Evolutionary conservation across 2,888 invertebrate species (phyloP), one percentile per base, ranked within the genome.

Genomic region (Megamerina dolium): DNA sequence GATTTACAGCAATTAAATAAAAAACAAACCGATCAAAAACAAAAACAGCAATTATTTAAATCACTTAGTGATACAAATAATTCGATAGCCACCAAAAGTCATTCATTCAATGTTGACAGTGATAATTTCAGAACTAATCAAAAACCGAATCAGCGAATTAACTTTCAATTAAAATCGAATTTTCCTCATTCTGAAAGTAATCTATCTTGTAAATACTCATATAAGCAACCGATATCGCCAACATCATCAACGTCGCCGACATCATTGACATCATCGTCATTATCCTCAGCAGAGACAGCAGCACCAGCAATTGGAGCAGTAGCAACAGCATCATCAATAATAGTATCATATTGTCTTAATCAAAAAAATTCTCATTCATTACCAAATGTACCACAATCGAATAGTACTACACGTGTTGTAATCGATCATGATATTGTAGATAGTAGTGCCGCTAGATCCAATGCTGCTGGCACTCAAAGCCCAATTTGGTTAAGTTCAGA

Each of bases 401-500:
- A 45, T 17, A n/a, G n/a, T n/a, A n/a, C n/a, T n/a, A n/a, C n/a
- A n/a, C n/a, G 34, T n/a, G n/a, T n/a, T n/a, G n/a, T n/a, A n/a
- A n/a, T n/a, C n/a, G n/a, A n/a, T n/a, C n/a, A n/a, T n/a, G n/a
- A n/a, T n/a, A n/a, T n/a, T n/a, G n/a, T n/a, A n/a, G n/a, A n/a
- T n/a, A n/a, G n/a, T n/a, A n/a, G n/a, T n/a, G n/a, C n/a, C n/a
- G n/a, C n/a, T n/a, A n/a, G n/a, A n/a, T n/a, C n/a, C n/a, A n/a
- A n/a, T 10, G 10, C 8, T 23, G 23, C 23, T 8, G 45, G 40
- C 9, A 37, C 31, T 14, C 43, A 43, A 16, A 52, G 51, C 16
- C 53, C 51, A 1, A 35, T 51, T n/a, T 56, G 56, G 55, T 30
- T 55, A 33, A 56, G 56, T 35, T 50, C 40, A 14, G 56, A 58